Evolutionary conservation across 2,888 invertebrate species (phyloP), one percentile per base, ranked within the genome.

Genomic region (Eledone cirrhosa): DNA sequence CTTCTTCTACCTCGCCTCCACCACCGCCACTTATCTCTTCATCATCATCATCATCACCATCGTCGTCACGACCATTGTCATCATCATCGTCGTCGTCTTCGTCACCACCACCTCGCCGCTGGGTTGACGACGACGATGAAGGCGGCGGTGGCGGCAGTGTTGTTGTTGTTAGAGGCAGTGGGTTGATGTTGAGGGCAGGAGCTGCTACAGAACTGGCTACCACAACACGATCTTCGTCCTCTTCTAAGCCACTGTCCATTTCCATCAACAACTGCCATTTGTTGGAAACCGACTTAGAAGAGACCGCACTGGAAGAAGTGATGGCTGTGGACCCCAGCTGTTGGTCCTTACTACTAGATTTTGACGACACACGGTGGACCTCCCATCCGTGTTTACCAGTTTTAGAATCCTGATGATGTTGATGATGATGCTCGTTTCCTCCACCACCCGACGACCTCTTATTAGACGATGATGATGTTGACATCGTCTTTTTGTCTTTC

Each of bases 181-280:
- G 22, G n/a, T 22, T 41, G 7, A 33, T n/a, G 2, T 31, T 22
- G 13, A 22, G 72, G 31, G 4, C 67, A 8, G 67, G 67, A 13
- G 29, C 33, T 19, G 33, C 13, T 14, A 31, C 29, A 13, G 72
- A 31, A 11, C n/a, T 41, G 13, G 72, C 31, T 24, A 41, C 41
- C 1, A 72, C 72, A 13, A 41, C 22, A 11, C 41, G 31, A 19
- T 72, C 72, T 22, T 72, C 72, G n/a, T 72, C 72, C 22, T 72
- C 72, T 24, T 72, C 72, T 22, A 72, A 33, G 41, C 72, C 72
- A 72, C 72, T 72, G 72, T 72, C 72, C 72, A 72, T 72, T 33
- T 72, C 72, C 72, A 72, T 72, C 3, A 72, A 41, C 41, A 72
- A 22, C 72, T 72, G 72, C 72, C 72, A 72, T 22, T 72, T 72